Evolutionary conservation across 2,888 invertebrate species (phyloP).

Genomic region (Drosophila anceps): DNA sequence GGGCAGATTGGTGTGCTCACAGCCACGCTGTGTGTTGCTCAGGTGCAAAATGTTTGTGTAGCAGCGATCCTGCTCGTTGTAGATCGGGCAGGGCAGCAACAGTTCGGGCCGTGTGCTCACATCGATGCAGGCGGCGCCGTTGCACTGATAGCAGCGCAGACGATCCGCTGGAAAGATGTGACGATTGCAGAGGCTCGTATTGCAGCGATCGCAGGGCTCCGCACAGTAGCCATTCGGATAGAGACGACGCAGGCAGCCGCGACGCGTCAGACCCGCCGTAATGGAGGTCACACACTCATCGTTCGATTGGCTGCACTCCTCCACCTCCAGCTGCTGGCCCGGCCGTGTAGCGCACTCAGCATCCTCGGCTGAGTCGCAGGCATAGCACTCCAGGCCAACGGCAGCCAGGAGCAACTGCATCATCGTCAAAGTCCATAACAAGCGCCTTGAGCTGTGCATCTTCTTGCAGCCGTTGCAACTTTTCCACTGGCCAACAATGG

Average conservation of each 20-base stretch:
- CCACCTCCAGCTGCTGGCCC: constrained; percentile 78
- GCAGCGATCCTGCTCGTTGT: constrained; percentile 74
- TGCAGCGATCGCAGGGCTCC: constrained; percentile 76
- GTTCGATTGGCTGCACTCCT: constrained; percentile 63
- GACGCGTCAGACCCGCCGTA: constrained; percentile 75
- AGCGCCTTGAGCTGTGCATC: constrained; percentile 7
- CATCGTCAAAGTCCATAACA: constrained; percentile 11
- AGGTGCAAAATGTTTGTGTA: constrained; percentile 75
- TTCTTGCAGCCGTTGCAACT: constrained; percentile 7
- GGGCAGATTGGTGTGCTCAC: constrained; percentile 73
- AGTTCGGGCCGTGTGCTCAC: constrained; percentile 52
- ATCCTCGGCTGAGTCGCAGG: constrained; percentile 76
- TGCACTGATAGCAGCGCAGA: constrained; percentile 79
- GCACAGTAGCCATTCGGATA: constrained; percentile 76
- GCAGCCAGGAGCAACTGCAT: constrained; percentile 18
- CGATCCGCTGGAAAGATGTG: constrained; percentile 76
- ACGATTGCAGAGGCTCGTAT: constrained; percentile 77
- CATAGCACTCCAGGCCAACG: constrained; percentile 74
- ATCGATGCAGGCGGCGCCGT: constrained; percentile 73
- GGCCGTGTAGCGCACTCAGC: constrained; percentile 79
- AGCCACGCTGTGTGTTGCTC: constrained; percentile 75
- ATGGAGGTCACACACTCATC: constrained; percentile 78
- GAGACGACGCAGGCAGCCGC: constrained; percentile 75
- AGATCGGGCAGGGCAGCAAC: constrained; percentile 76
- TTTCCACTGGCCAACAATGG: constrained; percentile 32